These are phyloP conservation scores for Aleiodes leptofemur DNA, from an alignment of 2,888 invertebrate species.

Conservation along the genomic window DNA sequence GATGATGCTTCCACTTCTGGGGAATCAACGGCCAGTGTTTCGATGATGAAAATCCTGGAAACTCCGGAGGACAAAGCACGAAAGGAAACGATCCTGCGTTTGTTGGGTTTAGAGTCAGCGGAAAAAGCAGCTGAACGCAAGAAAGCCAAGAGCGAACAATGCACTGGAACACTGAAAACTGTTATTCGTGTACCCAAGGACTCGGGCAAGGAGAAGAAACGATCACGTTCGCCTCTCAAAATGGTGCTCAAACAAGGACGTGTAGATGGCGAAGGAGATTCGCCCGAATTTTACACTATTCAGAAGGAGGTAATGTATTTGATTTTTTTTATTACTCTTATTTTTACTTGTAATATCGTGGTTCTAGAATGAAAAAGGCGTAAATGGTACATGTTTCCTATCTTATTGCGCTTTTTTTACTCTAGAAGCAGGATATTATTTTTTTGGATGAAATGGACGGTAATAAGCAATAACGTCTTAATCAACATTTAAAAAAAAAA, in stretches of 20 bases:
- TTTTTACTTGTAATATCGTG: slow-evolving; percentile 25
- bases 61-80: slow-evolving; percentile 81
- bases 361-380: too few relatives aligned
- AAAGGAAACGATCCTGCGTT: slow-evolving; percentile 85
- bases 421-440: too few relatives aligned
- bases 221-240: slow-evolving; percentile 83
- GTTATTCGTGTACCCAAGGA: slow-evolving; percentile 83
- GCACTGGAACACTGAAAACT: slow-evolving; percentile 89
- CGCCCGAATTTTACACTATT: slow-evolving; percentile 82
- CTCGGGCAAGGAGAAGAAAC: slow-evolving; percentile 80
- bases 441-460: too few relatives aligned
- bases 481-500: too few relatives aligned
- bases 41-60: slow-evolving; percentile 69
- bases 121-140: slow-evolving; percentile 81
- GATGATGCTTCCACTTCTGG: slow-evolving; percentile 71
- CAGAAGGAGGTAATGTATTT: slow-evolving; percentile 80
- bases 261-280: slow-evolving; percentile 76
- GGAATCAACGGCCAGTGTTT: slow-evolving; percentile 68
- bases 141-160: slow-evolving; percentile 80
- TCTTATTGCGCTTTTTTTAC: too few relatives aligned
- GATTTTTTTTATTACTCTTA: neutral
- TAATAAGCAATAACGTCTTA: too few relatives aligned
- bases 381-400: too few relatives aligned
- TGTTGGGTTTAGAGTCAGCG: slow-evolving; percentile 85
- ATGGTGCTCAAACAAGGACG: slow-evolving; percentile 84